A percentile compares a stretch with the other conserved stretches of the same genome.
These are phyloP conservation scores for Actenoides lindsayi DNA, from an alignment of 2,113 vertebrate species.

Conservation along the genomic window DNA sequence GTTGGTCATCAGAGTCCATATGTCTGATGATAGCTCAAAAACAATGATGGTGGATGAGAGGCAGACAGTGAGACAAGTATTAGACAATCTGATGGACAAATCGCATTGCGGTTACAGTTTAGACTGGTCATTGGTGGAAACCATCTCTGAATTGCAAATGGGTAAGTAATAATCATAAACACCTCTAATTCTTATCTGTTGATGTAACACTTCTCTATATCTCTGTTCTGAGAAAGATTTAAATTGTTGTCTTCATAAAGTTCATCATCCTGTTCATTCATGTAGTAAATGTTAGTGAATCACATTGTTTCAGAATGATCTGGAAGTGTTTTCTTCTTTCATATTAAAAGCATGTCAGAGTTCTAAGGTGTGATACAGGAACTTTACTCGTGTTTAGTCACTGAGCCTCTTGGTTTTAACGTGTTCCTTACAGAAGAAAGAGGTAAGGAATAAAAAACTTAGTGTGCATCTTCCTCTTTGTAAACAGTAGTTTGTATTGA, in stretches of 20 bases:
- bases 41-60: slow-evolving; percentile 99
- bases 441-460: neutral
- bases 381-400: neutral
- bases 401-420: neutral
- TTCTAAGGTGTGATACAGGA: neutral
- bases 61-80: slow-evolving; percentile 95
- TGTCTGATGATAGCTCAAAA: slow-evolving; percentile 99
- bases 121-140: slow-evolving; percentile 97
- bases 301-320: neutral
- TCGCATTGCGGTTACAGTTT: slow-evolving; percentile 96
- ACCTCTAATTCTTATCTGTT: neutral
- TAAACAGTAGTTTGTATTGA: neutral
- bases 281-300: neutral
- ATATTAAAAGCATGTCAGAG: neutral
- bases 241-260: neutral
- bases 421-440: neutral
- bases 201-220: neutral
- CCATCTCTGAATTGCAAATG: slow-evolving; percentile 95
- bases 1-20: slow-evolving; percentile 97
- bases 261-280: neutral
- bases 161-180: slow-evolving; percentile 76
- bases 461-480: neutral
- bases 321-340: neutral
- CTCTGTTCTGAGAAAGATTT: neutral
- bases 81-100: slow-evolving; percentile 97